Base-by-base conservation (phyloP, 2,113 vertebrate genomes). In the Origma solitaria region DNA sequence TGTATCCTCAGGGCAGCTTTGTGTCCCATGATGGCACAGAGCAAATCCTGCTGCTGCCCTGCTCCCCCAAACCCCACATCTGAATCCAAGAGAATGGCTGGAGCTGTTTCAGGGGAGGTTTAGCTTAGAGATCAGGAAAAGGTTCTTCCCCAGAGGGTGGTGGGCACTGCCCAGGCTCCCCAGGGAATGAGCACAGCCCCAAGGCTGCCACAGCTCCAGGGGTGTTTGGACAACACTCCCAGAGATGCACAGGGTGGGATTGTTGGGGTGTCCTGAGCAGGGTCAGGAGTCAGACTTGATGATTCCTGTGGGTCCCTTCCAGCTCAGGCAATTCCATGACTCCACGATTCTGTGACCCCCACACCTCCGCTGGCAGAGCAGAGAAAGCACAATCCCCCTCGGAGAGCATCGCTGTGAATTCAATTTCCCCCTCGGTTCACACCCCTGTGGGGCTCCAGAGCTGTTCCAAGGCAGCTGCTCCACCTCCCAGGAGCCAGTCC, bases 171-270 rank as follows among this genome's bases (percentile, higher is more conserved):
- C 2, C 70, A 76, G 18, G 54, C 70, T 82, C n/a, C 61, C 54
- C 87, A 76, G 54, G 47, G 62, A 22, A 53, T 7, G 30, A 21
- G 4, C 54, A 54, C 8, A 1, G 54, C 38, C 13, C 44, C 4
- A 0, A 60, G 53, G 45, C 45, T 89, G 61, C 61, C 79, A 90
- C 40, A 90, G 56, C 71, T 76, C 15, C n/a, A 56, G 79, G 7
- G 54, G 38, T 0, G 1, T 44, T 79, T 17, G 25, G 25, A 23
- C 38, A 44, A 1, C 2, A 1, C 44, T 25, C 4, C 2, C 21
- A 60, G 44, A 42, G 6, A 24, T 27, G 27, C 10, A 37, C 30
- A 31, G 20, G 12, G 12, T 35, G 22, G 54, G 25, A 14, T 11
- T 77, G 18, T 10, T 62, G 47, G 30, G 25, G 25, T 47, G 62